These are phyloP conservation scores for Lophura nycthemera DNA, from an alignment of 2,113 vertebrate species.

Conservation along the genomic window DNA sequence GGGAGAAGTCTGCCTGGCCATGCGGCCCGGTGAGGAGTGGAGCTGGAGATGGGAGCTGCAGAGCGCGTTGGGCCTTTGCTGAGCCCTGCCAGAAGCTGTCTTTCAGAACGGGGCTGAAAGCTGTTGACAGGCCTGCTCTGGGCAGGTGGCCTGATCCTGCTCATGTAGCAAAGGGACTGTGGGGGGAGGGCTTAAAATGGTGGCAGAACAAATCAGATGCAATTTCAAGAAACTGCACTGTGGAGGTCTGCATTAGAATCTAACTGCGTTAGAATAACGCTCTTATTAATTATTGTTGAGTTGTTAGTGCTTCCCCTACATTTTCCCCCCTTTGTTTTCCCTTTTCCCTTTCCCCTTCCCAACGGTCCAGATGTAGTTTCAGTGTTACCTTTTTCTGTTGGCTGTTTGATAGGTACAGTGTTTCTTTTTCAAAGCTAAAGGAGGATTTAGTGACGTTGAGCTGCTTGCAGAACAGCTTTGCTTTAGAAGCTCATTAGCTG, in stretches of 20 bases:
- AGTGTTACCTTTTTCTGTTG: neutral
- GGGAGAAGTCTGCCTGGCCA: neutral
- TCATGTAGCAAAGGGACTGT: neutral
- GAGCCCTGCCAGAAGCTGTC: neutral
- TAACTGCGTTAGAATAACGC: neutral
- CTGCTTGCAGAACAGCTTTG: slow-evolving; percentile 47
- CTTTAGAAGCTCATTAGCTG: slow-evolving; percentile 42
- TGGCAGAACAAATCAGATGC: neutral
- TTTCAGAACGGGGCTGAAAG: neutral
- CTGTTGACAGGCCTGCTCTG: neutral
- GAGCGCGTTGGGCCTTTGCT: fast-evolving
- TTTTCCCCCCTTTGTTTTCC: neutral
- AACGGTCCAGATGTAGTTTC: neutral
- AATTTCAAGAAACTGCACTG: neutral
- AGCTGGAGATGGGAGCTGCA: neutral
- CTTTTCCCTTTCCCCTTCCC: neutral
- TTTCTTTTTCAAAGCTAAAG: slow-evolving; percentile 36
- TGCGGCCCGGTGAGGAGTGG: fast-evolving
- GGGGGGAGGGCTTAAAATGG: neutral
- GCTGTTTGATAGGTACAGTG: neutral
- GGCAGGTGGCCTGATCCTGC: neutral
- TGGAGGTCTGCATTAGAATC: neutral
- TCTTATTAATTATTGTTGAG: neutral
- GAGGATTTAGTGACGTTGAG: slow-evolving; percentile 2
- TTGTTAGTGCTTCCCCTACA: neutral